A percentile compares a stretch with the other conserved stretches of the same genome.
Conservation (phyloP, 2,797 vertebrate species). For the Gouania willdenowi region DNA sequence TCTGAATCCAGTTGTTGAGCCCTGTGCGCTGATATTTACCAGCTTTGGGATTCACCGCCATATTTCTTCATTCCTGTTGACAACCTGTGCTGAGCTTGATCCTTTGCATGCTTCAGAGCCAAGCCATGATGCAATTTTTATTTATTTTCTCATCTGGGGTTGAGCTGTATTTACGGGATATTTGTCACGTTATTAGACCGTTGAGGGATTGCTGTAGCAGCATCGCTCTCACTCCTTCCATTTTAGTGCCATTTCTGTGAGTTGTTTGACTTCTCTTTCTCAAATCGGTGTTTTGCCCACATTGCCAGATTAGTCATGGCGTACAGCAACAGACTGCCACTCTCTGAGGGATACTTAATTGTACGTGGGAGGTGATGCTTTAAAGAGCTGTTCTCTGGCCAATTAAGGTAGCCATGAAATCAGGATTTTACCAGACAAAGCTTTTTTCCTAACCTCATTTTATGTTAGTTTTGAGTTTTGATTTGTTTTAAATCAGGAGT, state of each 20-base stretch:
- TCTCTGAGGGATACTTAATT: constrained; percentile 66
- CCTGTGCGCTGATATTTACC: neutral
- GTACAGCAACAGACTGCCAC: constrained; percentile 50
- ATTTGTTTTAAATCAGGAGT: constrained; percentile 20
- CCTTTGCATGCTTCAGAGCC: neutral
- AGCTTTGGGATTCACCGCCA: neutral
- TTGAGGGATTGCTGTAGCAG: constrained; percentile 7
- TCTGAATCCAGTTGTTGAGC: neutral
- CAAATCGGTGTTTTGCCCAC: constrained; percentile 66
- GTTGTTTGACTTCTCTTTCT: constrained; percentile 51
- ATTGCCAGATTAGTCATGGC: constrained; percentile 70
- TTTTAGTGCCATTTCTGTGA: constrained; percentile 49
- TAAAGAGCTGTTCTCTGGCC: constrained; percentile 52
- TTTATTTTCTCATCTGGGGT: constrained; percentile 15
- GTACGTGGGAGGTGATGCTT: constrained; percentile 64
- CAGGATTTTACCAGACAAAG: constrained; percentile 41
- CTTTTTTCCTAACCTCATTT: constrained; percentile 7
- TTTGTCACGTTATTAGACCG: constrained; percentile 20
- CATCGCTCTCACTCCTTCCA: constrained; percentile 25
- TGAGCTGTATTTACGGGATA: too few species aligned
- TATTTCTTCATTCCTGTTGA: neutral
- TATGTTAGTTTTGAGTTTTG: neutral
- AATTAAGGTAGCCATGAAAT: constrained; percentile 60
- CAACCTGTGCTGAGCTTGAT: neutral
- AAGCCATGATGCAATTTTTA: constrained; percentile 9